Evolutionary conservation across 2,113 vertebrate genomes (phyloP), one percentile per base, ranked within the genome.

Genomic region (Cyprinus carpio): DNA sequence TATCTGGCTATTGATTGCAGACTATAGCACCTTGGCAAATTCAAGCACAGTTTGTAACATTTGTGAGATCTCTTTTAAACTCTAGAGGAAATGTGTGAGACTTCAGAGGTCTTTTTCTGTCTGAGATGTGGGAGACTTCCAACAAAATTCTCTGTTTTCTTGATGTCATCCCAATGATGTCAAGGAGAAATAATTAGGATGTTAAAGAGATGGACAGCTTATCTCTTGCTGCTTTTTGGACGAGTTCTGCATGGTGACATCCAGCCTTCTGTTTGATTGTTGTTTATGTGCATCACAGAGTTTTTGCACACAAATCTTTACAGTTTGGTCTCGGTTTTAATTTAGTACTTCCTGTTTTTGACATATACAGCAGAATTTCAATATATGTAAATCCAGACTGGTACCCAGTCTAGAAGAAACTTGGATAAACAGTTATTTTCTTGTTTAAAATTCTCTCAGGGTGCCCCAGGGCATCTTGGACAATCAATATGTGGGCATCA

Each of bases 401-500:
- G 0, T 40, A 20, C 16, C 6, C 7, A 20, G 4, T 46, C 78
- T 49, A 27, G 25, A 25, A 65, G 37, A 81, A 81, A 65, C 29
- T 81, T 25, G 15, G 31, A 40, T n/a, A 40, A 54, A 60, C 43
- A 49, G 77, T 80, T 81, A 75, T 88, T 86, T 85, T 76, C 84
- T 84, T 67, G 76, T 85, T 79, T 76, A 54, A 82, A 46, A 64
- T 85, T 46, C 31, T 81, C 16, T 75, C 34, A 79, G 49, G 83
- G 86, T 3, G 87, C 82, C 84, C 84, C 4, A 75, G 84, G 86
- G 83, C 79, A 37, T 31, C 82, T 4, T 79, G 88, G 85, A 84
- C 89, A 86, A 90, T 93, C 91, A 87, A 89, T 89, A 92, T 88
- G 85, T 89, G 82, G 89, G 88, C 90, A 78, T 81, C 72, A 79